phyloP scores from a whole-genome alignment of 2,113 vertebrate genomes.

The Chaetorhynchus papuensis region DNA sequence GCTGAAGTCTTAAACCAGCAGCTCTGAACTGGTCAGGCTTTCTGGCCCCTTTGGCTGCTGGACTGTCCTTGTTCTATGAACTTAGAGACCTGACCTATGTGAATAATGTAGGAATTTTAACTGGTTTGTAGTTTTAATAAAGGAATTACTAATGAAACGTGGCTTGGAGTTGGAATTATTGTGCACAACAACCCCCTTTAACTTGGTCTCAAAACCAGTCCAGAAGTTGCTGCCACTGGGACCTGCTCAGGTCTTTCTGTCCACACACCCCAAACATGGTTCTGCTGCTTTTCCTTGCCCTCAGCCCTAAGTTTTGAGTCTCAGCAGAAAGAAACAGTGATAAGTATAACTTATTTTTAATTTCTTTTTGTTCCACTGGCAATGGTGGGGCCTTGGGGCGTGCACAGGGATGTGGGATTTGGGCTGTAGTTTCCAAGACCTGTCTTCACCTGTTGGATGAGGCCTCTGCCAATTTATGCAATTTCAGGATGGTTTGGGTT shows the following conservation, averaged over 20 bases:
- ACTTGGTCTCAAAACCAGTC: rapidly evolving
- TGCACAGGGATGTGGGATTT: too few species aligned
- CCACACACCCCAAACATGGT: rapidly evolving
- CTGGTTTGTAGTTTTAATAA: conserved; percentile 2
- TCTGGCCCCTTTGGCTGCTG: not conserved
- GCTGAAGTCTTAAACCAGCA: not conserved
- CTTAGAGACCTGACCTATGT: not conserved
- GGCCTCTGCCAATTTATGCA: rapidly evolving
- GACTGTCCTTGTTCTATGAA: not conserved
- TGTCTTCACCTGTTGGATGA: too few species aligned
- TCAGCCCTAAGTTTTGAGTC: too few species aligned
- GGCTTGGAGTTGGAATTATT: not conserved
- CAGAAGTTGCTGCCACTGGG: not conserved
- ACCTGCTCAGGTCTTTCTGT: not conserved
- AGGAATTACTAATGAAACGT: not conserved
- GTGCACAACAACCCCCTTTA: not conserved
- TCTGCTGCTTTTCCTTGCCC: not conserved
- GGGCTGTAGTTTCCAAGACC: not conserved
- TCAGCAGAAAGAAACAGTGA: not conserved
- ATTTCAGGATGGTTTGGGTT: not conserved
- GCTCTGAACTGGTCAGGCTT: rapidly evolving
- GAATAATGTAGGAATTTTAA: conserved; percentile 1
- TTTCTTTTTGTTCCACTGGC: rapidly evolving
- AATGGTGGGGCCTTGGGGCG: rapidly evolving
- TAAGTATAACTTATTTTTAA: too few species aligned